Conservation (phyloP, 2,113 vertebrate species). For the Laticauda laticaudata region DNA sequence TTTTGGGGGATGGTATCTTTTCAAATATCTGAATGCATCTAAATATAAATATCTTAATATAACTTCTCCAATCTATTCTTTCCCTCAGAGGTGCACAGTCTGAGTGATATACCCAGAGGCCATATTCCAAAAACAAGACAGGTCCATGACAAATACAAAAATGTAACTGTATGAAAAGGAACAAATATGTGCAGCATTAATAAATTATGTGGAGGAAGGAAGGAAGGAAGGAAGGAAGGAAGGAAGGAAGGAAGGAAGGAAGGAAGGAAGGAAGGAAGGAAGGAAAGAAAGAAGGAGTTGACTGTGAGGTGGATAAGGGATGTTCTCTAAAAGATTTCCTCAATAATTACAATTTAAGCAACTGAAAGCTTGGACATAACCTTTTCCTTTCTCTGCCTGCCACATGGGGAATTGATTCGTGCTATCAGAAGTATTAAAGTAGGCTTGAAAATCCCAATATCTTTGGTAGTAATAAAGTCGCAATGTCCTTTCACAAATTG, state of each 20-base stretch:
- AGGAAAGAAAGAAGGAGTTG: not conserved
- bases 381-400: not conserved
- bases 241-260: not conserved
- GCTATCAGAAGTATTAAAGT: not conserved
- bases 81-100: not conserved
- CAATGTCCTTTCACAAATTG: accelerated
- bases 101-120: not conserved
- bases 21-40: not conserved
- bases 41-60: not conserved
- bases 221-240: too few relatives aligned
- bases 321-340: not conserved
- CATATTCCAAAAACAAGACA: not conserved
- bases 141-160: not conserved
- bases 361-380: not conserved
- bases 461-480: not conserved
- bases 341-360: not conserved
- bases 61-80: not conserved
- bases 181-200: not conserved
- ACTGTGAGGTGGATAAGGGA: not conserved
- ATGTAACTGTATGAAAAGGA: not conserved
- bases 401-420: not conserved
- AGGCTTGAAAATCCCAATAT: slow-evolving; percentile 17
- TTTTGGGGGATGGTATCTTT: not conserved
- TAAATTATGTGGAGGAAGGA: not conserved
- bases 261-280: not conserved